These are phyloP conservation scores for Orthosia cruda DNA, from an alignment of 2,888 invertebrate genomes.

Conservation along the genomic window DNA sequence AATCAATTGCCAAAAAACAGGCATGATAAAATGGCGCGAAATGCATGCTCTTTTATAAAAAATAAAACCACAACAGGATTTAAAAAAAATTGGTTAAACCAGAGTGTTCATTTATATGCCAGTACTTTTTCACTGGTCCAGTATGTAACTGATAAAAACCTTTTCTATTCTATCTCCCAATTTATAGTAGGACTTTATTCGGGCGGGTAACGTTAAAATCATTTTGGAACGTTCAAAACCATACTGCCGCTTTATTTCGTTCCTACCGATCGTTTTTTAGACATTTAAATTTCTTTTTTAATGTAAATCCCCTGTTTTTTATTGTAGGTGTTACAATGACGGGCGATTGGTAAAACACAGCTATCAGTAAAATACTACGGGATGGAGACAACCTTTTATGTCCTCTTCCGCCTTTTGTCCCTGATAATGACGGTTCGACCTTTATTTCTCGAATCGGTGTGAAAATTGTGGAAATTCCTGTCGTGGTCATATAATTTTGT, in stretches of 20 bases:
- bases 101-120: conserved; percentile 51
- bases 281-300: conserved; percentile 42
- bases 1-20: too few relatives aligned
- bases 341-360: conserved; percentile 48
- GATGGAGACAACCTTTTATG: conserved; percentile 73
- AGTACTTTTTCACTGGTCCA: conserved; percentile 45
- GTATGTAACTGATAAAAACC: conserved; percentile 57
- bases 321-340: conserved; percentile 53
- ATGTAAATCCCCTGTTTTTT: conserved; percentile 48
- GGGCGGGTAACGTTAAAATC: conserved; percentile 51
- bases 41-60: too few relatives aligned
- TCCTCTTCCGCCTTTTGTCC: conserved; percentile 75
- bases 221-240: conserved; percentile 54
- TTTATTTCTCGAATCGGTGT: conserved; percentile 73
- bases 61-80: too few relatives aligned
- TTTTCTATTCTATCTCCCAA: conserved; percentile 52
- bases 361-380: conserved; percentile 69
- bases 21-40: too few relatives aligned
- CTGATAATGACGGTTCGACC: conserved; percentile 78
- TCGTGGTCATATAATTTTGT: conserved; percentile 62
- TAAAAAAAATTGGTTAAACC: conserved; percentile 56
- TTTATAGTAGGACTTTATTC: conserved; percentile 56
- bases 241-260: conserved; percentile 37
- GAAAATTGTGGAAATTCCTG: conserved; percentile 72
- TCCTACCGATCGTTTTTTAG: conserved; percentile 39